Base-by-base conservation (phyloP, 92 coral and sea anemone species). In the Desmophyllum pertusum region DNA sequence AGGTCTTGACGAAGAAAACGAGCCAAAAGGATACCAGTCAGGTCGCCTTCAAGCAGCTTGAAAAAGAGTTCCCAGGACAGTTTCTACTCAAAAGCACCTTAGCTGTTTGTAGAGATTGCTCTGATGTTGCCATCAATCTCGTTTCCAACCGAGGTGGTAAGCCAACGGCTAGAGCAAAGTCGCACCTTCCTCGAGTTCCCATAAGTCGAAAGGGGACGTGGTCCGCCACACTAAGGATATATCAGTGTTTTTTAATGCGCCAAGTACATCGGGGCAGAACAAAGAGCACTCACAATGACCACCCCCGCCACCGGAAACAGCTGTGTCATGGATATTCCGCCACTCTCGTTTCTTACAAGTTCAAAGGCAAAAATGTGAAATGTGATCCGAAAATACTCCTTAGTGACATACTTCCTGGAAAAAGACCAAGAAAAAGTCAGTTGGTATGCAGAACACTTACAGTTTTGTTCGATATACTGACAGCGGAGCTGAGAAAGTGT, bases 381-480 rank as follows among this genome's bases (percentile, higher is more conserved):
- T 25, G 70, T 33, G 61, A 86, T 38, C 69, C 81, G 5, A 86
- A 25, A 86, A 29, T 70, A 21, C 85, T 79, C 46, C 10, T 86
- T 8, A 55, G 70, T 45, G 80, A 79, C 31, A 50, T 52, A 40
- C 53, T 69, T 59, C 89, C 89, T 10, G 89, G 89, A 1, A 63
- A 86, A 43, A n/a, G 81, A 78, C 55, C 27, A 71, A 5, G 88
- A 86, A 25, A 70, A 72, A 38, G 52, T 79, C 63, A 61, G 76
- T 46, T 78, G 92, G 92, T 83, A 77, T 78, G 85, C 81, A 33
- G 85, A 88, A 74, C 84, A 81, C 2, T 59, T 70, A 75, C 75
- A 40, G 48, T 17, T 69, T 82, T 76, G 73, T 65, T 42, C 38
- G 73, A 30, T 25, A 23, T 17, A 52, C 25, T 31, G 48, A 79